These are phyloP conservation scores for Vulpes ferrilata DNA, from an alignment of 2,113 vertebrate species.

Conservation along the genomic window DNA sequence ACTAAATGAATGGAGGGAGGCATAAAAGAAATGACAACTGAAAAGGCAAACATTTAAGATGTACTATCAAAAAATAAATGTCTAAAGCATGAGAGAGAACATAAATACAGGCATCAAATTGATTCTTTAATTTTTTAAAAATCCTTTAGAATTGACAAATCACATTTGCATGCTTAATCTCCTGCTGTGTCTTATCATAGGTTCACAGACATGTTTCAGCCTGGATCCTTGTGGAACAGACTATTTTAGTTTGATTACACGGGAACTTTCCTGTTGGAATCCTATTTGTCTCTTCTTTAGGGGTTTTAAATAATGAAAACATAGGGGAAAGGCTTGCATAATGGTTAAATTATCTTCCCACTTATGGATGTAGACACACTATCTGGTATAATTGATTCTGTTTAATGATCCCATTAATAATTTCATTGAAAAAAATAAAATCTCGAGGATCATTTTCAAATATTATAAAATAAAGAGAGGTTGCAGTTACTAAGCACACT, in stretches of 20 bases:
- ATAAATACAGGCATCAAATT: background rate
- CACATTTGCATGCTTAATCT: background rate
- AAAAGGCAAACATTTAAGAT: background rate
- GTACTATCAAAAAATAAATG: background rate
- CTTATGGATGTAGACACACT: background rate
- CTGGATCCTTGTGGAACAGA: background rate
- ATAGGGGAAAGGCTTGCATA: background rate
- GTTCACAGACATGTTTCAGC: background rate
- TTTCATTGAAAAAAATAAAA: constrained; percentile 51
- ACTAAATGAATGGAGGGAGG: background rate
- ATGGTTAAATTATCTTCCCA: constrained; percentile 12
- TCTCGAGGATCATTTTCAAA: constrained; percentile 60
- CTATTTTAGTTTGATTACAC: background rate
- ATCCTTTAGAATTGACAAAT: constrained; percentile 16
- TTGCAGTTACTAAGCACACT: constrained; percentile 5
- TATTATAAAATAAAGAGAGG: constrained; percentile 48
- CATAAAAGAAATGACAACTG: background rate
- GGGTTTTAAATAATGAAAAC: constrained; percentile 57
- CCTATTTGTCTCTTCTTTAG: constrained; percentile 30
- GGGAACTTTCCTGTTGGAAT: background rate
- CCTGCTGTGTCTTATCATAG: background rate
- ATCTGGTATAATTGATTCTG: constrained; percentile 47
- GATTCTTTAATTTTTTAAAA: background rate
- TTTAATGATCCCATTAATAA: constrained; percentile 70
- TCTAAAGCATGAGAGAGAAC: background rate